Percentiles rank a stretch among this genome's conserved stretches.
Conservation (phyloP, 2,888 invertebrate species). For the Diaperis boleti region DNA sequence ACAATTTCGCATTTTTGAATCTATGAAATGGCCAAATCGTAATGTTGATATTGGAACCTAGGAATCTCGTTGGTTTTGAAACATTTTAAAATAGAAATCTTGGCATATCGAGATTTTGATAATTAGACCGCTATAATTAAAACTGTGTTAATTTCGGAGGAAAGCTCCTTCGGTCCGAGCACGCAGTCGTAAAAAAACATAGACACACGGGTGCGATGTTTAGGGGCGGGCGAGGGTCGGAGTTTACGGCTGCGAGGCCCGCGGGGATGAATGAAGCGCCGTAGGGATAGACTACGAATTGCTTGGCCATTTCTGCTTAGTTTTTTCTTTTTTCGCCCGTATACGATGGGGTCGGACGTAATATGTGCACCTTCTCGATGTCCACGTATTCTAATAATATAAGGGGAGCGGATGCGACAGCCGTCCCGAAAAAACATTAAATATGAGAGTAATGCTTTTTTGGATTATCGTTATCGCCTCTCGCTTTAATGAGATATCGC, state of each 20-base stretch:
- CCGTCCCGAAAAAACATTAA: slow-evolving; percentile 54
- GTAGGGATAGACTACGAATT: slow-evolving; percentile 64
- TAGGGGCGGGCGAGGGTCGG: slow-evolving; percentile 56
- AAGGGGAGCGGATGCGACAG: slow-evolving; percentile 46
- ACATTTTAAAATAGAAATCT: too few relatives aligned
- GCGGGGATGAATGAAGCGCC: slow-evolving; percentile 65
- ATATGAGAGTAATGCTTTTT: slow-evolving; percentile 59
- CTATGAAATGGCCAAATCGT: too few relatives aligned
- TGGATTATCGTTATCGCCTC: slow-evolving; percentile 56
- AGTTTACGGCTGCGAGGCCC: slow-evolving; percentile 63
- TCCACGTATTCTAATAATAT: slow-evolving; percentile 57
- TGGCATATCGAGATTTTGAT: too few relatives aligned
- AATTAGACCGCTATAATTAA: slow-evolving; percentile 55
- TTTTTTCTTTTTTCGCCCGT: slow-evolving; percentile 57
- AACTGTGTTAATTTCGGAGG: slow-evolving; percentile 63
- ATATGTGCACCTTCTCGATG: slow-evolving; percentile 58
- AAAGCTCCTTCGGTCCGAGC: slow-evolving; percentile 59
- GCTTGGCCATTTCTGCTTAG: slow-evolving; percentile 63
- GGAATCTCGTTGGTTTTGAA: too few relatives aligned
- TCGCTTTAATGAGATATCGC: slow-evolving; percentile 57
- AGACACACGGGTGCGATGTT: slow-evolving; percentile 60
- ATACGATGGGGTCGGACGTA: slow-evolving; percentile 55
- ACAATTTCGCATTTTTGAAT: too few relatives aligned
- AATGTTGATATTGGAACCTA: too few relatives aligned
- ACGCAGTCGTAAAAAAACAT: slow-evolving; percentile 54